phyloP scores from a whole-genome alignment of 2,797 vertebrate species.

The Pteropus rufus region DNA sequence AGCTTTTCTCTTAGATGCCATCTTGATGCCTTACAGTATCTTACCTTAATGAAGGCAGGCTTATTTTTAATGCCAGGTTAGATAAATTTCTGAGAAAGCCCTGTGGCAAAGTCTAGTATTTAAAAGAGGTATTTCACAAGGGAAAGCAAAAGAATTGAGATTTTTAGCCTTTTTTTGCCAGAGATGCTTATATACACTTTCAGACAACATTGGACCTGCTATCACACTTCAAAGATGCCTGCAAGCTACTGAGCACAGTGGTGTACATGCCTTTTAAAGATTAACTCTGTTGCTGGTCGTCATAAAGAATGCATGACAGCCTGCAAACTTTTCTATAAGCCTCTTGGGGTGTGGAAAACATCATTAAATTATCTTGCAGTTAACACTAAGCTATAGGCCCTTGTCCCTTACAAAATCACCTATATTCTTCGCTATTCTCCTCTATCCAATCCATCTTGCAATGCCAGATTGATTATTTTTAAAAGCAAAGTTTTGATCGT shows the following conservation, averaged over 20 bases:
- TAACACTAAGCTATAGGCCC: not conserved
- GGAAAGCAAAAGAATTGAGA: constrained; percentile 46
- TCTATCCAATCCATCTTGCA: not conserved
- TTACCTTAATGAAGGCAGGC: constrained; percentile 42
- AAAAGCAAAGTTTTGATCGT: not conserved
- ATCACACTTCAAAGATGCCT: not conserved
- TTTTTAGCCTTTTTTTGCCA: constrained; percentile 54
- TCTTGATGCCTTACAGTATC: constrained; percentile 21
- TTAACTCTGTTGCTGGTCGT: not conserved
- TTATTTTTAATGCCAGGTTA: constrained; percentile 64
- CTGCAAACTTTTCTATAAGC: not conserved
- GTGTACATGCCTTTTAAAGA: not conserved
- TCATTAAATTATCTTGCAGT: not conserved
- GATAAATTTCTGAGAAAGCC: constrained; percentile 59
- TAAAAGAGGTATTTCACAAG: constrained; percentile 51
- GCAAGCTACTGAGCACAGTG: not conserved
- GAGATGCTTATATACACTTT: constrained; percentile 43
- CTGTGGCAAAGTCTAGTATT: constrained; percentile 38
- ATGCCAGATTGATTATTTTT: constrained; percentile 6
- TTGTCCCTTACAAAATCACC: not conserved
- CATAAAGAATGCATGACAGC: not conserved
- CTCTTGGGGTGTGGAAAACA: not conserved
- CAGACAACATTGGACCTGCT: not conserved
- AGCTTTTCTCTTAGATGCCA: not conserved
- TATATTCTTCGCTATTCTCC: not conserved